A percentile compares a stretch with the other conserved stretches of the same genome.
Evolutionary conservation across 2,888 invertebrate genomes (phyloP).

Genomic region (Alloscopus bannaensis): DNA sequence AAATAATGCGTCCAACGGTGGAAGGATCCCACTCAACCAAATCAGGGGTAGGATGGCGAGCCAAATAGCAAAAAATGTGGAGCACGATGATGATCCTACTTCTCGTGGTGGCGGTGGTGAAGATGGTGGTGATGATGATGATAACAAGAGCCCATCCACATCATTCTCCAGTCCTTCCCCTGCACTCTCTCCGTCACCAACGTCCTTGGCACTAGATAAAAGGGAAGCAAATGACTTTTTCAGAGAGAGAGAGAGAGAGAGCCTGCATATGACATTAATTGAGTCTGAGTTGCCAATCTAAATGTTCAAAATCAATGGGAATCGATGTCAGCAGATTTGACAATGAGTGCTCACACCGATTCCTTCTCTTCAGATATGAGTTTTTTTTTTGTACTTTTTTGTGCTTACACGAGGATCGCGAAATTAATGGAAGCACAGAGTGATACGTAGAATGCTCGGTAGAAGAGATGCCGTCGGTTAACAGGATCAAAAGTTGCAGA

Average conservation of each 20-base stretch:
- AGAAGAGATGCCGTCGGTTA: conserved; percentile 62
- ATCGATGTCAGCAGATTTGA: too few relatives aligned
- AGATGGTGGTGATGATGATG: conserved; percentile 12
- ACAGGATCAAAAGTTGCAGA: conserved; percentile 70
- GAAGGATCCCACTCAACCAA: conserved; percentile 69
- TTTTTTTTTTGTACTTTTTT: too few relatives aligned
- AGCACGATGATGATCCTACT: neutral
- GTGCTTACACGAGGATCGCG: conserved; percentile 28
- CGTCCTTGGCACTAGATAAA: conserved; percentile 34
- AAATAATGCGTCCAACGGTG: conserved; percentile 69
- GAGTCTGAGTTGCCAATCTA: too few relatives aligned
- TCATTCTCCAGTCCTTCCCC: neutral
- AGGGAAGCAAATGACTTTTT: too few relatives aligned
- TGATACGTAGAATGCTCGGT: conserved; percentile 66
- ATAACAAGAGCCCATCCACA: conserved; percentile 3
- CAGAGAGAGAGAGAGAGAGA: too few relatives aligned
- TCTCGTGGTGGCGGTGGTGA: neutral
- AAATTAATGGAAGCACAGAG: conserved; percentile 47
- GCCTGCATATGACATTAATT: too few relatives aligned
- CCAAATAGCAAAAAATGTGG: conserved; percentile 44
- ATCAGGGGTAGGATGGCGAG: conserved; percentile 64
- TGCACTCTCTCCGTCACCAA: neutral
- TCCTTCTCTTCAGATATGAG: too few relatives aligned
- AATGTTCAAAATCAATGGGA: too few relatives aligned
- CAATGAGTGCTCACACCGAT: too few relatives aligned